phyloP scores from a whole-genome alignment of 2,113 vertebrate species.

The Tupaia tana region DNA sequence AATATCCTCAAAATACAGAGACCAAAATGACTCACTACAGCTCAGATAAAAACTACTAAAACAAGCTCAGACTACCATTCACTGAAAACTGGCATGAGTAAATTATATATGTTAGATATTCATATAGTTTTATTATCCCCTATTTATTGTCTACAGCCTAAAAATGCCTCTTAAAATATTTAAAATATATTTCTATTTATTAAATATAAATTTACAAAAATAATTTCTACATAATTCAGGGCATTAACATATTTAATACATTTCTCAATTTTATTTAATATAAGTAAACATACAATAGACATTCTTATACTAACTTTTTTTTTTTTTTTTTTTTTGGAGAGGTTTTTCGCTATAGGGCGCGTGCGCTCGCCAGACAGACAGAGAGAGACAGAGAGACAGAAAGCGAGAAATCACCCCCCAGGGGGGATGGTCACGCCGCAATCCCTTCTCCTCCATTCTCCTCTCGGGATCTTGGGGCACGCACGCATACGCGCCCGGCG shows the following conservation, averaged over 20 bases:
- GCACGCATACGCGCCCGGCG: too few relatives aligned
- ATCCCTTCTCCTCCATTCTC: too few relatives aligned
- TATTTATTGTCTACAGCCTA: not conserved
- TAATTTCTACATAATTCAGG: not conserved
- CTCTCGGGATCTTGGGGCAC: too few relatives aligned
- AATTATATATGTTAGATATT: not conserved
- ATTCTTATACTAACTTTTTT: not conserved
- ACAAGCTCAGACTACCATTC: not conserved
- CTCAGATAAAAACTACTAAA: not conserved
- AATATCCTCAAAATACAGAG: not conserved
- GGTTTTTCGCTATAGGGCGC: too few relatives aligned
- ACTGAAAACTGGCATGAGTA: not conserved
- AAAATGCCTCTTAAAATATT: not conserved
- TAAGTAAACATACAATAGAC: not conserved
- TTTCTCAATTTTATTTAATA: not conserved
- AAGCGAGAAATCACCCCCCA: too few relatives aligned
- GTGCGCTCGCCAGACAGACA: too few relatives aligned
- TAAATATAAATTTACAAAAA: not conserved
- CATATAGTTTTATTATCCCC: not conserved
- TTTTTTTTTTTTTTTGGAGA: too few relatives aligned
- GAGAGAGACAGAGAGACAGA: too few relatives aligned
- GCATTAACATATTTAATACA: not conserved
- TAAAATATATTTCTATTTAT: conserved; percentile 22
- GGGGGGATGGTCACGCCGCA: too few relatives aligned
- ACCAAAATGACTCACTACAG: not conserved